These are phyloP conservation scores for Phalanger gymnotis DNA, from an alignment of 2,797 vertebrate genomes.

Conservation along the genomic window DNA sequence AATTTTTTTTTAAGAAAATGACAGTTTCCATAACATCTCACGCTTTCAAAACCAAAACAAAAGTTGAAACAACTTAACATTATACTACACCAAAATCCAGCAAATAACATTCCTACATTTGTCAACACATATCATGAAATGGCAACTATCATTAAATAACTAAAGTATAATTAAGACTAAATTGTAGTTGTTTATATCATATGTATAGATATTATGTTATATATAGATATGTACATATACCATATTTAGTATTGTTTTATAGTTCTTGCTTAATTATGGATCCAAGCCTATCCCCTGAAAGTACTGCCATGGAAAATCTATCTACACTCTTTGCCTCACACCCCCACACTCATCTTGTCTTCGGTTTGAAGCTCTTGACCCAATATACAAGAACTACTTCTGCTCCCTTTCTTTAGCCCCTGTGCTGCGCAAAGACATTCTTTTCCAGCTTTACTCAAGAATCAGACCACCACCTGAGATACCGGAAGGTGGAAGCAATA, in stretches of 20 bases:
- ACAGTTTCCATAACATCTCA: neutral
- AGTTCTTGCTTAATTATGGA: neutral
- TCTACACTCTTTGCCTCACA: neutral
- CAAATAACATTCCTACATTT: neutral
- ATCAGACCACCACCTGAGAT: neutral
- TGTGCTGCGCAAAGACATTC: neutral
- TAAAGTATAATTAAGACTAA: neutral
- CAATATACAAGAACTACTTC: neutral
- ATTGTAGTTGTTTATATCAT: neutral
- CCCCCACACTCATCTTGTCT: neutral
- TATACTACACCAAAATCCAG: conserved; percentile 40
- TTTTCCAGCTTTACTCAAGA: neutral
- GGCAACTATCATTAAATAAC: neutral
- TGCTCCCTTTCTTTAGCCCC: neutral
- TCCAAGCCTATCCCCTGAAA: neutral
- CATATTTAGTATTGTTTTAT: neutral
- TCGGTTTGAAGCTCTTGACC: neutral
- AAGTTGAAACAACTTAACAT: neutral
- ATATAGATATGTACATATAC: neutral
- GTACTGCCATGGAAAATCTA: neutral
- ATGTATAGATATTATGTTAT: neutral
- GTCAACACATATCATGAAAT: neutral
- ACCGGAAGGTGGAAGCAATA: neutral
- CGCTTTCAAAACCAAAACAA: conserved; percentile 26
- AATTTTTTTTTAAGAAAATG: neutral